phyloP scores from a whole-genome alignment of 2,797 vertebrate species.

The Premnoplex brunnescens region DNA sequence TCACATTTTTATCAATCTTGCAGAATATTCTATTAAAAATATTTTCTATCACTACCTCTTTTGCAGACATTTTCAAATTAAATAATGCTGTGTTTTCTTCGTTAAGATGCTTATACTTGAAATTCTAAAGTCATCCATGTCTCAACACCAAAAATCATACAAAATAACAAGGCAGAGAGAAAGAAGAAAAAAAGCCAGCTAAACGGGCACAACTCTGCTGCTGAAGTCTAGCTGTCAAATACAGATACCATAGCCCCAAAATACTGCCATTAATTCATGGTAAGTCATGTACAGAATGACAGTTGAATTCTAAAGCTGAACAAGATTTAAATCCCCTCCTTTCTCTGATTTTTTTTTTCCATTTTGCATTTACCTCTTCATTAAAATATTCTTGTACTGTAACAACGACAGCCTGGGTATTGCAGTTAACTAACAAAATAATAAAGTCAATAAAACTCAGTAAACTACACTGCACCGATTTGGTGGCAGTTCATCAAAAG shows the following conservation, averaged over 20 bases:
- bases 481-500: background rate
- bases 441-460: background rate
- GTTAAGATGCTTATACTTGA: background rate
- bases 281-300: background rate
- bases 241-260: background rate
- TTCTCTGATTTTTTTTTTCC: background rate
- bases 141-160: background rate
- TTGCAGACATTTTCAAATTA: background rate
- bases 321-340: background rate
- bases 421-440: background rate
- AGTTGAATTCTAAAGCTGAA: background rate
- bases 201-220: background rate
- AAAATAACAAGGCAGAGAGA: background rate
- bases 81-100: background rate
- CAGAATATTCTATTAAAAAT: background rate
- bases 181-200: background rate
- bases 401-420: background rate
- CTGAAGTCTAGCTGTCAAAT: background rate
- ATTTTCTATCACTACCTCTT: background rate
- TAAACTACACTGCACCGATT: background rate
- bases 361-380: background rate
- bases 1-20: background rate
- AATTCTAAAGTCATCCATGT: background rate
- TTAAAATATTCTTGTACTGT: background rate
- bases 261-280: background rate